These are phyloP conservation scores for Alviniconcha strummeri DNA, from an alignment of 2,888 invertebrate genomes.

Conservation along the genomic window DNA sequence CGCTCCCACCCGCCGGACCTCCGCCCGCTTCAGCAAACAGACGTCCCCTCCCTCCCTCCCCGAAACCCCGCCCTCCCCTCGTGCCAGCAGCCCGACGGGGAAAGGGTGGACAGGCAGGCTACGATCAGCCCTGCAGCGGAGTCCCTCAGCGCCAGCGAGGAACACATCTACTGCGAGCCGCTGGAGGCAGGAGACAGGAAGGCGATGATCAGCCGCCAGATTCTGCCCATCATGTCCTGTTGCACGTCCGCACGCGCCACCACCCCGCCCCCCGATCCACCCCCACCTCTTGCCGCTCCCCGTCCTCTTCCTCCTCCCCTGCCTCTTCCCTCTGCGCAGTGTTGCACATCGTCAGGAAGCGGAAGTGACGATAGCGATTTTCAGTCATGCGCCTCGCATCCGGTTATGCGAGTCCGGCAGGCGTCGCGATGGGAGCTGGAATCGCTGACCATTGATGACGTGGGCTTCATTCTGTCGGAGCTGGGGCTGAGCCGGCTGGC, in stretches of 20 bases:
- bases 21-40: not conserved
- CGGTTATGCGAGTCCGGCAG: not conserved
- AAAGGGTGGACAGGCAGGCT: not conserved
- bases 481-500: slow-evolving; percentile 7
- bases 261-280: not conserved
- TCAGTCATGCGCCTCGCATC: not conserved
- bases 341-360: not conserved
- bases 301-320: not conserved
- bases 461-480: not conserved
- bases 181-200: no score
- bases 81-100: not conserved
- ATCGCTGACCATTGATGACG: slow-evolving; percentile 11
- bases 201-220: no score
- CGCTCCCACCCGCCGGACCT: not conserved
- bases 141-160: not conserved
- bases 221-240: no score
- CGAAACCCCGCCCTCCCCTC: not conserved
- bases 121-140: no score
- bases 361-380: not conserved
- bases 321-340: not conserved
- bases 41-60: not conserved
- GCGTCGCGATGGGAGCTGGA: not conserved
- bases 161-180: not conserved
- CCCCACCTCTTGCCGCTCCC: not conserved
- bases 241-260: no score